These are phyloP conservation scores for Thera britannica DNA, from an alignment of 2,888 invertebrate species.

Conservation along the genomic window DNA sequence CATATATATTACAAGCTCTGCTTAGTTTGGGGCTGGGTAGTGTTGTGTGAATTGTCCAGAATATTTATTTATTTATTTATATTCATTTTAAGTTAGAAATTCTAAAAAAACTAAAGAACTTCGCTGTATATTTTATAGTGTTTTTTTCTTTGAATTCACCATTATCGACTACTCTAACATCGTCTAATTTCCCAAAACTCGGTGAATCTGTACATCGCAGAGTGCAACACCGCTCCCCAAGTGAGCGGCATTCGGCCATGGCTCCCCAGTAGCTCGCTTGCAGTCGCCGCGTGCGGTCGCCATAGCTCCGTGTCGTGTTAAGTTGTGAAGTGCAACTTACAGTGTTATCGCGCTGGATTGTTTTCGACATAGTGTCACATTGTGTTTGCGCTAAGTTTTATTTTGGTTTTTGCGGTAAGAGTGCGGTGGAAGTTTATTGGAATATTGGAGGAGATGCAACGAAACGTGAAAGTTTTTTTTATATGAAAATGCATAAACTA, in stretches of 20 bases:
- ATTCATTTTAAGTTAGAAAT: too few relatives aligned
- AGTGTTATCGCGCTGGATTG: constrained; percentile 50
- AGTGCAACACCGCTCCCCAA: constrained; percentile 61
- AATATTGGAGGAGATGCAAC: constrained; percentile 2
- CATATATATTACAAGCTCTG: too few relatives aligned
- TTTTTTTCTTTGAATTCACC: too few relatives aligned
- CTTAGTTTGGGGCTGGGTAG: too few relatives aligned
- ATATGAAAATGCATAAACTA: too few relatives aligned
- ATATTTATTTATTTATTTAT: too few relatives aligned
- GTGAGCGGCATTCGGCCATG: constrained; percentile 78
- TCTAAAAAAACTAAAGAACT: too few relatives aligned
- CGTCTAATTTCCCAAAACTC: constrained; percentile 14
- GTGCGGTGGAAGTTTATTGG: constrained; percentile 15
- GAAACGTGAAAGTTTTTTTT: background rate
- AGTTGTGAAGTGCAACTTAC: constrained; percentile 60
- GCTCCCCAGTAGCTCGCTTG: constrained; percentile 50
- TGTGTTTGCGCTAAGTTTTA: constrained; percentile 63
- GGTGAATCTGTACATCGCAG: constrained; percentile 27
- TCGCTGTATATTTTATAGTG: too few relatives aligned
- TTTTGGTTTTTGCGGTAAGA: constrained; percentile 48
- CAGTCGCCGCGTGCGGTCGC: constrained; percentile 41
- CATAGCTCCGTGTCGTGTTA: constrained; percentile 37
- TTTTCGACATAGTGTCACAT: constrained; percentile 58
- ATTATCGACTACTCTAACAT: background rate
- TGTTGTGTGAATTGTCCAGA: too few relatives aligned